phyloP scores from a whole-genome alignment of 1,140 invertebrate genomes.

The Harpegnathos saltator region DNA sequence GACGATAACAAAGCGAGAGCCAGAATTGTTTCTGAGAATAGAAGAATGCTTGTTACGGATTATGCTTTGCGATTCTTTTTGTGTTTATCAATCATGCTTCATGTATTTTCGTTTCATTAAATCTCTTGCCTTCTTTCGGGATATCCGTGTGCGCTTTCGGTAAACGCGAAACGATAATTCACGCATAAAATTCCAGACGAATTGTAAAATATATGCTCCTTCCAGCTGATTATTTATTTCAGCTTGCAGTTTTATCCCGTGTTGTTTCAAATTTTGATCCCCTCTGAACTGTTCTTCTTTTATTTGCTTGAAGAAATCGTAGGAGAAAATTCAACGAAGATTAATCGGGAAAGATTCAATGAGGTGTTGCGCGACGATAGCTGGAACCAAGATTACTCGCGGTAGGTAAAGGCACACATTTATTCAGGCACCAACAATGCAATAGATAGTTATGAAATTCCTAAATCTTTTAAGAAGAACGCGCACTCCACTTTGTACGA shows the following conservation, averaged over 20 bases:
- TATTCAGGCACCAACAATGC: conserved; percentile 71
- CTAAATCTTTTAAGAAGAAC: conserved; percentile 65
- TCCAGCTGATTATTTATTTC: background rate
- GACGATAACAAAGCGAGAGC: background rate
- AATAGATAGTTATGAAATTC: conserved; percentile 74
- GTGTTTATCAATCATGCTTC: no score
- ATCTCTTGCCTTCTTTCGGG: background rate
- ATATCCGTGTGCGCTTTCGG: conserved; percentile 22
- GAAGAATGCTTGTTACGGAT: no score
- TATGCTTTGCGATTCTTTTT: no score
- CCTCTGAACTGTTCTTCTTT: background rate
- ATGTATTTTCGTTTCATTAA: background rate
- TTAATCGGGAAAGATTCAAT: conserved; percentile 10
- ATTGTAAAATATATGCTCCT: background rate
- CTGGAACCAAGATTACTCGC: conserved; percentile 43
- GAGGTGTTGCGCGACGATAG: background rate
- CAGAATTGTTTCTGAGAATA: background rate
- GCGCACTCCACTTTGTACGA: conserved; percentile 67
- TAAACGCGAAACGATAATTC: conserved; percentile 14
- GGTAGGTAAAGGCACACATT: conserved; percentile 40
- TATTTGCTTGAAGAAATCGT: background rate
- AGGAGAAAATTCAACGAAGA: background rate
- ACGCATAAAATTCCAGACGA: background rate
- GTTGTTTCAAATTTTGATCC: background rate
- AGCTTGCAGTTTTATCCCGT: conserved; percentile 7